These are phyloP conservation scores for Dione juno DNA, from an alignment of 2,888 invertebrate species.

Conservation along the genomic window DNA sequence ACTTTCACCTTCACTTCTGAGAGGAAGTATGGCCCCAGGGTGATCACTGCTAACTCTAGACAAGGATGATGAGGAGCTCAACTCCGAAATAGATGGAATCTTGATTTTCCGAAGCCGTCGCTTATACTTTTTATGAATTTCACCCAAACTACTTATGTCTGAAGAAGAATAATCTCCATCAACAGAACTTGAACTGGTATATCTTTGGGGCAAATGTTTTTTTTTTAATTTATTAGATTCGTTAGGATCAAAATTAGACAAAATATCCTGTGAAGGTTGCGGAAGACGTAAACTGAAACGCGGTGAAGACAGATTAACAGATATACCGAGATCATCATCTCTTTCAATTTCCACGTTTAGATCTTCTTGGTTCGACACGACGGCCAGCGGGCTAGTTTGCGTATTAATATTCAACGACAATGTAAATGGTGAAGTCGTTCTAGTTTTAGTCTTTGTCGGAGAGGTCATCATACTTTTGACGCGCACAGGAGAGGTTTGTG, in stretches of 20 bases:
- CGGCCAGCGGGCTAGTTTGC: slow-evolving; percentile 67
- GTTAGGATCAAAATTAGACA: slow-evolving; percentile 60
- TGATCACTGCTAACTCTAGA: slow-evolving; percentile 62
- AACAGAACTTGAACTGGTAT: slow-evolving; percentile 66
- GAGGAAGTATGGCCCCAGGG: slow-evolving; percentile 62
- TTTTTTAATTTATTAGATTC: slow-evolving; percentile 31
- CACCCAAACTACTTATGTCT: slow-evolving; percentile 76
- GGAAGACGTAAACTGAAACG: slow-evolving; percentile 73
- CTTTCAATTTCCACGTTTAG: slow-evolving; percentile 54
- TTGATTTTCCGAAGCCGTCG: slow-evolving; percentile 54
- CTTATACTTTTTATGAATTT: slow-evolving; percentile 63
- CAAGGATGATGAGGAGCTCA: slow-evolving; percentile 59
- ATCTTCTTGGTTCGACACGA: slow-evolving; percentile 53
- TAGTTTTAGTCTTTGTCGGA: slow-evolving; percentile 70
- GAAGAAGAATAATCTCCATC: slow-evolving; percentile 72
- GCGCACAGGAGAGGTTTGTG: slow-evolving; percentile 77
- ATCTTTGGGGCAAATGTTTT: slow-evolving; percentile 48
- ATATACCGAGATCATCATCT: slow-evolving; percentile 62
- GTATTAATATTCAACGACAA: slow-evolving; percentile 60
- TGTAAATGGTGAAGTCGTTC: slow-evolving; percentile 73
- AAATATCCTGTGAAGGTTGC: slow-evolving; percentile 64
- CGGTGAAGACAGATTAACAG: slow-evolving; percentile 74
- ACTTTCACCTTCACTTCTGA: slow-evolving; percentile 72
- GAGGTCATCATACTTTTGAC: slow-evolving; percentile 78
- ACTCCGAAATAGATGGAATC: slow-evolving; percentile 60